Percentiles rank a stretch among this genome's conserved stretches.
phyloP scores from a whole-genome alignment of 2,797 vertebrate species.

The Notamacropus eugenii region DNA sequence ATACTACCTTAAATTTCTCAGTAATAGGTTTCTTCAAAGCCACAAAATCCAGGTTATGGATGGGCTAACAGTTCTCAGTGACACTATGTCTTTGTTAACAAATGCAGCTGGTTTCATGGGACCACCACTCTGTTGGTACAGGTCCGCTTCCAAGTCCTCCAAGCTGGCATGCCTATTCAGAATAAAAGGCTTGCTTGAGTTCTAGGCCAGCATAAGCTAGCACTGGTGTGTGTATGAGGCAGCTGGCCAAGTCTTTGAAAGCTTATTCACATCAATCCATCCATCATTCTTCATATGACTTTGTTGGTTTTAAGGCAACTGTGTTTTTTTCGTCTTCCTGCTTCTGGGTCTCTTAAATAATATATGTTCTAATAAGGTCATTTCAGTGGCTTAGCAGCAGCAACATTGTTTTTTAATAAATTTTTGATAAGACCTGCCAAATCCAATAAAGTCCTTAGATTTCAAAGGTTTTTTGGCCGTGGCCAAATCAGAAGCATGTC shows the following conservation, averaged over 20 bases:
- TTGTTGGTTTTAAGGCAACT: background rate
- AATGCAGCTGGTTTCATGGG: background rate
- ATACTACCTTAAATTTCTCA: background rate
- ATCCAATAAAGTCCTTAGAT: background rate
- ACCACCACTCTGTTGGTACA: background rate
- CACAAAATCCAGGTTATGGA: background rate
- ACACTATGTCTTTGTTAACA: background rate
- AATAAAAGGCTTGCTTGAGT: background rate
- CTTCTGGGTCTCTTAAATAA: background rate
- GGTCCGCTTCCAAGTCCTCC: background rate
- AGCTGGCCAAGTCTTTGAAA: background rate
- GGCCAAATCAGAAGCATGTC: background rate
- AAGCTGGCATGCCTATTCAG: background rate
- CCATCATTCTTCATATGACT: background rate
- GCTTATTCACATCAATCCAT: background rate
- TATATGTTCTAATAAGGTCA: background rate
- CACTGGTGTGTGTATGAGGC: background rate
- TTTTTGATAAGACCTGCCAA: background rate
- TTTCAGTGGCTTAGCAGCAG: background rate
- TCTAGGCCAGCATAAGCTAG: background rate
- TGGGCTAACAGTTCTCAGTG: background rate
- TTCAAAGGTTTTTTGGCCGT: background rate
- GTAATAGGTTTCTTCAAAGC: background rate
- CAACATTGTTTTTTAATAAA: background rate
- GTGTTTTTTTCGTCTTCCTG: background rate